Conservation (phyloP, 2,888 invertebrate species). For the Acrocyrtus sp. region DNA sequence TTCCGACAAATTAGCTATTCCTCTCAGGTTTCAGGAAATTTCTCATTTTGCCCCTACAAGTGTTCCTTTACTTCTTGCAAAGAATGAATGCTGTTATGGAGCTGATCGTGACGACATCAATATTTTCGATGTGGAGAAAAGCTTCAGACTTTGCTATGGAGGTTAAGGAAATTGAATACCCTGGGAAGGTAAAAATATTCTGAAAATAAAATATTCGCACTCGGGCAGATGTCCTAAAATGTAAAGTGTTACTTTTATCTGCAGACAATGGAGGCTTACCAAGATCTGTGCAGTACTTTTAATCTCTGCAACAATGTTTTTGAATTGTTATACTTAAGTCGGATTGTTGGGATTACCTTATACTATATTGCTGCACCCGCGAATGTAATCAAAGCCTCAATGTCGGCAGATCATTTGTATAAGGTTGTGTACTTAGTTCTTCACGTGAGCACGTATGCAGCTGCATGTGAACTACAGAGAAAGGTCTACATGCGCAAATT, state of each 20-base stretch:
- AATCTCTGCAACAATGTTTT: constrained; percentile 10
- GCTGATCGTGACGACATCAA: not conserved
- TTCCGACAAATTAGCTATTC: not conserved
- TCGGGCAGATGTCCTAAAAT: not conserved
- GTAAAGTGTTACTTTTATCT: not conserved
- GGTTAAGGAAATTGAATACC: not conserved
- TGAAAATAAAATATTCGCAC: not conserved
- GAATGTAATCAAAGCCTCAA: not conserved
- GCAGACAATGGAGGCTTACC: constrained; percentile 10
- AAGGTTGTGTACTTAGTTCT: not conserved
- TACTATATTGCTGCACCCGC: constrained; percentile 16
- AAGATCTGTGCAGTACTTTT: not conserved
- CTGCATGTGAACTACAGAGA: constrained; percentile 9
- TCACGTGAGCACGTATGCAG: not conserved
- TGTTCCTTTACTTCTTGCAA: not conserved
- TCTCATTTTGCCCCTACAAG: not conserved
- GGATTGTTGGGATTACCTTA: not conserved
- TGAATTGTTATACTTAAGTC: not conserved
- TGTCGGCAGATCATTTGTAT: constrained; percentile 4
- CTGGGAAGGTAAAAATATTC: constrained; percentile 3
- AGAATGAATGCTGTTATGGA: constrained; percentile 1
- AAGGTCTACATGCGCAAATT: not conserved
- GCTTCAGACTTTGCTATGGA: not conserved
- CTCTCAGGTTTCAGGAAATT: not conserved
- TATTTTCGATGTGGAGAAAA: not conserved